A percentile compares a stretch with the other conserved stretches of the same genome.
These are phyloP conservation scores for Pantherophis vulpinus DNA, from an alignment of 2,797 vertebrate genomes.

Conservation along the genomic window DNA sequence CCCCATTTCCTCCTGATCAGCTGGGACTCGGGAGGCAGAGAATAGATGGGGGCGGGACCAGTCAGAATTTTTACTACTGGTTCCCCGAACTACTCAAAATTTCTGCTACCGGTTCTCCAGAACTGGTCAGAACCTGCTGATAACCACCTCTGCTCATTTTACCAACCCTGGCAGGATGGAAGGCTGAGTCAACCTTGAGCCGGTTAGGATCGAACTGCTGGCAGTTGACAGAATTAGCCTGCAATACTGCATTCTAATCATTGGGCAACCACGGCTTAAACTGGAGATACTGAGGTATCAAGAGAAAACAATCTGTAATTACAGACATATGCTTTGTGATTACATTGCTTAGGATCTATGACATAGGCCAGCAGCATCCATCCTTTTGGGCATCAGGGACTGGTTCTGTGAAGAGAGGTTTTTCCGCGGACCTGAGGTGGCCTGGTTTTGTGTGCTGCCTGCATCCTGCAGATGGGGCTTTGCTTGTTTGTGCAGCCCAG, in stretches of 20 bases:
- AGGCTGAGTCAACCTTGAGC: background rate
- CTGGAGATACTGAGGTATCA: slow-evolving; percentile 58
- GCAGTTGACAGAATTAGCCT: background rate
- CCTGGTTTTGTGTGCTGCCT: background rate
- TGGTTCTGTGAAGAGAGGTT: background rate
- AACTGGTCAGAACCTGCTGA: too few relatives aligned
- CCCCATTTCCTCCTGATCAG: too few relatives aligned
- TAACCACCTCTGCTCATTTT: background rate
- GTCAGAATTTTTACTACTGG: too few relatives aligned
- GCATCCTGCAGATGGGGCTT: background rate
- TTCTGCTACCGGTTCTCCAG: too few relatives aligned
- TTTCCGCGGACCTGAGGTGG: background rate
- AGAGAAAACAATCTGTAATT: slow-evolving; percentile 43
- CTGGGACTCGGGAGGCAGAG: too few relatives aligned
- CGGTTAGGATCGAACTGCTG: background rate
- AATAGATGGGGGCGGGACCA: too few relatives aligned
- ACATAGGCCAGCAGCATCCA: background rate
- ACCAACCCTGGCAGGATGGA: background rate
- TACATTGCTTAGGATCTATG: slow-evolving; percentile 49
- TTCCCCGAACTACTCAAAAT: too few relatives aligned
- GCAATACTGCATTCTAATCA: background rate
- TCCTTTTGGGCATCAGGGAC: background rate
- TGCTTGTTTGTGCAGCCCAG: background rate
- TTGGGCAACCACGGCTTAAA: slow-evolving; percentile 3
- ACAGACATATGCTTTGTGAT: slow-evolving; percentile 53